Conservation (phyloP, 1,140 invertebrate genomes). For the Globodera rostochiensis region DNA sequence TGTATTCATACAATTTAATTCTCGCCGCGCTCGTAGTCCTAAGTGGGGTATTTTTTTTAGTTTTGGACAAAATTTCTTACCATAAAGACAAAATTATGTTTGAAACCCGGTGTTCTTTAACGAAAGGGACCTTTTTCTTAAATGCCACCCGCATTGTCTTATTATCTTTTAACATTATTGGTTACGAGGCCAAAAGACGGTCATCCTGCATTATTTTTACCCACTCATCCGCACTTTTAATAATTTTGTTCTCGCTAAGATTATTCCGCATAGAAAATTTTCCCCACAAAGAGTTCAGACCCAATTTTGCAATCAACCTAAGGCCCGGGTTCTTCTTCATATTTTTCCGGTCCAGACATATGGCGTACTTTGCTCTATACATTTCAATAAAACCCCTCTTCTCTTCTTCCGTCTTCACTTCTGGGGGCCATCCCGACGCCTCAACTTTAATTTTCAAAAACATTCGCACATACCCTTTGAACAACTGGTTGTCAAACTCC, state of each 20-base stretch:
- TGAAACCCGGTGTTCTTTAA: neutral
- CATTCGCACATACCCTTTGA: no score
- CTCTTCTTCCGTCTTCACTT: neutral
- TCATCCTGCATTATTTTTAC: neutral
- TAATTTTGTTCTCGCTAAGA: neutral
- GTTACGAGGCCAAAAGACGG: neutral
- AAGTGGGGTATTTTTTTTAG: no score
- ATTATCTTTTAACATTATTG: neutral
- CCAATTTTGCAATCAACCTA: neutral
- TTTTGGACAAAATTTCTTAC: no score
- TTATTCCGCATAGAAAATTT: neutral
- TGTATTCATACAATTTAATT: neutral
- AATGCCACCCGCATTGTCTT: neutral
- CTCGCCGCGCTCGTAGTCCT: neutral
- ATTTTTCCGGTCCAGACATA: no score
- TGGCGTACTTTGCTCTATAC: no score
- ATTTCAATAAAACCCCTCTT: neutral
- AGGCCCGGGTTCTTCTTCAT: no score
- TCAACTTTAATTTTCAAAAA: no score
- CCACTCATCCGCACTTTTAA: neutral
- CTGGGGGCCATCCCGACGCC: no score
- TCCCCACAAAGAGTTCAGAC: neutral
- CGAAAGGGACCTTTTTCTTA: neutral
- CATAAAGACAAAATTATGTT: neutral
- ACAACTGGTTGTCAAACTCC: no score